Base-by-base conservation (phyloP, 2,113 vertebrate species). In the Muscicapa adusta region DNA sequence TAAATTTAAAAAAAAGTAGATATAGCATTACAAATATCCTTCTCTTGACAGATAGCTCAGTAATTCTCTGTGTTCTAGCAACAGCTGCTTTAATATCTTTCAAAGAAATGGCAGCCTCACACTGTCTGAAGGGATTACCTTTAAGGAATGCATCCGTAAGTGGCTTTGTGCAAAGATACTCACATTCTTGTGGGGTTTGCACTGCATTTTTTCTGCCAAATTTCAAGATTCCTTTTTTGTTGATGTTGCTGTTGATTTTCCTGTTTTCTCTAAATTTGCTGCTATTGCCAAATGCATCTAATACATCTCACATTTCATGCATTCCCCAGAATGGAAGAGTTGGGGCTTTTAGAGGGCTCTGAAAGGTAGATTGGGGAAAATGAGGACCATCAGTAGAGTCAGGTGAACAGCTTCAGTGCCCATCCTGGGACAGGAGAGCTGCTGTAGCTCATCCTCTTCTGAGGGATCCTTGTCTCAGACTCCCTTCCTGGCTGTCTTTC, bases 21-120 rank as follows among this genome's bases (percentile, higher is more conserved):
- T 77, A 43, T 5, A 82, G 42, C 40, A 18, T 77, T 89, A 88
- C 36, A 45, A 83, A 48, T 40, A 28, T 67, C 91, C 93, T 47
- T 89, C 67, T 63, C 88, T 71, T 85, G 89, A 88, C 40, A 36
- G 71, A 43, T 34, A 88, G 72, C 82, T 93, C 63, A 45, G 43
- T 65, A 76, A 87, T 92, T 80, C 48, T 72, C 75, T 50, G 8
- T 71, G 57, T 94, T 86, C 93, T n/a, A 50, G 94, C 91, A 88
- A 82, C 84, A 91, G 91, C 91, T 93, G 70, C 95, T 94, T 93
- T 94, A 92, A 92, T 94, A 83, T 71, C 70, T 87, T 85, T 43
- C 75, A 88, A 42, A 88, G 89, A 89, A 91, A 88, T 79, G 78
- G 75, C 96, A 94, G 80, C 78, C 57, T 82, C 36, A 10, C 73